Base-by-base conservation (phyloP, 1,140 invertebrate genomes). In the Leptonema lineaticorne region DNA sequence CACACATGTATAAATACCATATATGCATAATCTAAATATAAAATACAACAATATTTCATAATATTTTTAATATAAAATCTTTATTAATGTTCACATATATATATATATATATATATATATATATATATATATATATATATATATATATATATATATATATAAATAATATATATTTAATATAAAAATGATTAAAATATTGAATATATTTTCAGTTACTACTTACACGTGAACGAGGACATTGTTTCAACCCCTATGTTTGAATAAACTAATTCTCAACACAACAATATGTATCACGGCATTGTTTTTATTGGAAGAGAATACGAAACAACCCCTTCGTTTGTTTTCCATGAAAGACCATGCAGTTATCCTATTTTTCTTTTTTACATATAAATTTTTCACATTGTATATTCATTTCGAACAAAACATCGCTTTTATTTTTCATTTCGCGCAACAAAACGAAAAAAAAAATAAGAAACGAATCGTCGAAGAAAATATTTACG, bases 241-340 rank as follows among this genome's bases (percentile, higher is more conserved):
- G 57, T 70, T 37, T 58, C 64, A 37, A 24, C 29, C 58, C 18
- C 3, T 37, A 30, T 59, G 67, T 70, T 70, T 70, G 64, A 70
- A 70, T 67, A 67, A 70, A 70, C 64, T 70, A 70, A 70, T 70
- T 70, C 63, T 60, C 64, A 45, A 18, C 33, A 22, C 18, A 62
- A 24, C 58, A 67, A 45, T 70, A 66, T 63, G 46, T 46, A 70
- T 24, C 59, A 67, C 28, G 7, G 6, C 26, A n/a, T 16, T 64
- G 41, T 53, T 53, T 64, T 50, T 64, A 53, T 64, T 53, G 11
- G 59, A 26, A n/a, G n/a, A 16, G 11, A 9, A 9, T 11, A 41
- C 9, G 37, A 41, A 59, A 62, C 18, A 29, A 41, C 48, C 48
- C 24, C 48, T 2, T 7, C n/a, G 30, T 7, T 37, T 37, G 30